Base-by-base conservation (phyloP, 2,113 vertebrate genomes). In the Falco punctatus region DNA sequence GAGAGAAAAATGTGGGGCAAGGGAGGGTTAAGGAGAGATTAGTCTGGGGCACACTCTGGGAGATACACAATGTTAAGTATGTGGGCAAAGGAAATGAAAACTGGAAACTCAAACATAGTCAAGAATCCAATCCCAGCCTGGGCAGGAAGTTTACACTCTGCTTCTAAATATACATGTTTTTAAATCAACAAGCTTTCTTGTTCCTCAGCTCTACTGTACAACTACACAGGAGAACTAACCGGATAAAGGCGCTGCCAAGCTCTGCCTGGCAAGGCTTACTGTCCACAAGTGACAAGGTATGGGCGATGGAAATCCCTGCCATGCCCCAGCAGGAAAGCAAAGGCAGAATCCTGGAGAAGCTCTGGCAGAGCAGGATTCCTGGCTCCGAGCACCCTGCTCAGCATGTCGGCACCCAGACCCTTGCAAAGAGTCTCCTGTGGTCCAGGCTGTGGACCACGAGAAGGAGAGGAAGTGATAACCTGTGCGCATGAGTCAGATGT, bases 131-230 rank as follows among this genome's bases (percentile, higher is more conserved):
- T 78, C 95, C 95, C 92, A 96, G 97, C 94, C 82, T 96, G 96
- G 96, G 95, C 98, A 98, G 98, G 98, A 98, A 98, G 98, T 98
- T 98, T 98, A 98, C 97, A 90, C 94, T 94, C 95, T 96, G 97
- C 95, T 98, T 98, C 98, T 98, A 98, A 98, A 98, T 98, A 97
- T 96, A 97, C 98, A 97, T 97, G 97, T 97, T 97, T 98, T 98
- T 97, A 98, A 96, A 98, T 97, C 98, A 98, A 98, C 98, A 98
- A 97, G 88, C 97, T 92, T 96, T 94, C 94, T 96, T 86, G 93
- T 94, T 98, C 97, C 92, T 98, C 94, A 96, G 97, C 94, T 90
- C 93, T 55, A 91, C 97, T 35, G 28, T 57, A 57, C 81, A 75
- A 44, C 86, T 27, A 26, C 57, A 42, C 27, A 35, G 94, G 73